Evolutionary conservation across 1,140 invertebrate genomes (phyloP).

Genomic region (Elysia chlorotica): DNA sequence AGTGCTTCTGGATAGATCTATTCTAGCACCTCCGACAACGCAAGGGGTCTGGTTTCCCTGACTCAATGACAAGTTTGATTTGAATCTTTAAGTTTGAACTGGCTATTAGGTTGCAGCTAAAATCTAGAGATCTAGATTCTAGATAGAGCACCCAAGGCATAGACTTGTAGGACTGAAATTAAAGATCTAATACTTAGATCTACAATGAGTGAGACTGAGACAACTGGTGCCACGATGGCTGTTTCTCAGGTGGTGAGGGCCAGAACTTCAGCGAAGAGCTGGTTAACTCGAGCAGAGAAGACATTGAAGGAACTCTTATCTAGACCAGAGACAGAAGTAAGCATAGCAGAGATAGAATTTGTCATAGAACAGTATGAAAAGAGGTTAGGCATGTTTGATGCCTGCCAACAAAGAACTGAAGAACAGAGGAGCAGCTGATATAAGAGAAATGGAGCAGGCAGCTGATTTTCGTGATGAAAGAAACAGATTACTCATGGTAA

Average conservation of each 20-base stretch:
- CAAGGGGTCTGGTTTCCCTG: not conserved
- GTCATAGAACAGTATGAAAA: not conserved
- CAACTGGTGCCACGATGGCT: not conserved
- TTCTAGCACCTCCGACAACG: too few species aligned
- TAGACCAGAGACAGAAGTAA: not conserved
- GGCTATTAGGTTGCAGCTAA: too few species aligned
- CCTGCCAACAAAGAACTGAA: not conserved
- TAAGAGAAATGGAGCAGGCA: not conserved
- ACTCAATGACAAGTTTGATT: not conserved
- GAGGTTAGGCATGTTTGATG: not conserved
- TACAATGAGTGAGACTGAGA: not conserved
- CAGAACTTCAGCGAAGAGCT: not conserved
- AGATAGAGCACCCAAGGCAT: too few species aligned
- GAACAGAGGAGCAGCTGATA: not conserved
- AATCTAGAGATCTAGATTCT: not conserved
- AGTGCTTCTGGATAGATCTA: too few species aligned
- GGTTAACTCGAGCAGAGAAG: not conserved
- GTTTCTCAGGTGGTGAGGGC: not conserved
- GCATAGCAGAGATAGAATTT: not conserved
- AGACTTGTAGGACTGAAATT: too few species aligned
- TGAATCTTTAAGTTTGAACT: too few species aligned
- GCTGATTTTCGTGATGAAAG: not conserved
- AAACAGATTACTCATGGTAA: not conserved
- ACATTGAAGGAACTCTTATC: not conserved
- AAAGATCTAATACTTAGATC: not conserved